phyloP scores from a whole-genome alignment of 2,113 vertebrate species.

The Craseonycteris thonglongyai region DNA sequence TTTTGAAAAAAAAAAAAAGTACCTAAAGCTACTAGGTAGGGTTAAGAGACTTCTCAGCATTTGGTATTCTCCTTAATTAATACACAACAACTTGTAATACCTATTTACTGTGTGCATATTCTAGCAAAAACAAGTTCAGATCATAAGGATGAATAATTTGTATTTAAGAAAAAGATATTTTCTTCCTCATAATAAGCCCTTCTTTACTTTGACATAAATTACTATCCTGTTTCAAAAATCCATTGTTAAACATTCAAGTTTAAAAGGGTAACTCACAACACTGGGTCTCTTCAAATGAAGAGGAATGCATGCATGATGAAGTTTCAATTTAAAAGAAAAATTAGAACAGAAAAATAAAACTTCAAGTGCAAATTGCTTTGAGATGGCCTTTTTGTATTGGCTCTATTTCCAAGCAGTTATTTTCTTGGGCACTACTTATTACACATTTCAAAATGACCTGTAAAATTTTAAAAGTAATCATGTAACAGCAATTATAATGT shows the following conservation, averaged over 20 bases:
- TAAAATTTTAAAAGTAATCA: constrained; percentile 45
- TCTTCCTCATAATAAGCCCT: background rate
- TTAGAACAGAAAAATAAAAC: constrained; percentile 37
- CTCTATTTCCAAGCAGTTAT: constrained; percentile 24
- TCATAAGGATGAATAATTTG: background rate
- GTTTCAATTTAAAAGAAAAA: constrained; percentile 54
- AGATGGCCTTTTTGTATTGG: constrained; percentile 42
- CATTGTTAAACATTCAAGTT: constrained; percentile 22
- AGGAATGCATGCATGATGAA: constrained; percentile 45
- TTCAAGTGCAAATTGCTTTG: constrained; percentile 16
- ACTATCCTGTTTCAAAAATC: background rate
- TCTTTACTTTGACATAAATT: background rate
- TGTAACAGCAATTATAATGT: background rate
- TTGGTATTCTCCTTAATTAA: background rate
- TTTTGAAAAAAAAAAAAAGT: background rate
- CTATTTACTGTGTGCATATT: background rate
- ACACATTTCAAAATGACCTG: background rate
- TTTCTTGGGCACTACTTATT: constrained; percentile 10
- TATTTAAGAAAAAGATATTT: background rate
- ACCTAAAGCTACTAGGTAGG: background rate
- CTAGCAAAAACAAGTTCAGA: background rate
- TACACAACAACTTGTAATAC: background rate
- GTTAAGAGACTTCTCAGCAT: background rate
- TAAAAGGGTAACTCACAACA: constrained; percentile 13
- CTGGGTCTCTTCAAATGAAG: constrained; percentile 24